Base-by-base conservation (phyloP, 2,113 vertebrate genomes). In the Oncorhynchus gorbuscha region DNA sequence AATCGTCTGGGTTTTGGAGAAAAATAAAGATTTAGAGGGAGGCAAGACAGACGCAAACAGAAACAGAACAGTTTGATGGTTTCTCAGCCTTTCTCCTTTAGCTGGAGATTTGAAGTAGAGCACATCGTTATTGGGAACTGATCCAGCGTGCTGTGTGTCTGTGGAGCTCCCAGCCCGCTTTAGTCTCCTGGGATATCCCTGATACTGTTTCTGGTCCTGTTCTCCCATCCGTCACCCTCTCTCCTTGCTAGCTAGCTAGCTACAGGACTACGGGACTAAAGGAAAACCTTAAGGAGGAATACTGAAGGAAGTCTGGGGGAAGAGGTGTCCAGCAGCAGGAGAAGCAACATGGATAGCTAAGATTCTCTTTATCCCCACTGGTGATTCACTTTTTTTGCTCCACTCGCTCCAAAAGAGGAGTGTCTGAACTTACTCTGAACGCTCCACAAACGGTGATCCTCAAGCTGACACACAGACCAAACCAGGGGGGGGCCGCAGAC, bases 71-170 rank as follows among this genome's bases (percentile, higher is more conserved):
- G 77, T 67, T 71, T 68, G 83, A 88, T 62, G 87, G 35, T 87
- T 87, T 86, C 84, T 83, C 78, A 76, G 76, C 73, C 32, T 76
- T 75, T 28, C 71, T 28, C 73, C 71, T 45, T 39, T 61, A 81
- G 77, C 89, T 85, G 86, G 81, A 55, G 51, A 87, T 76, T 86
- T 90, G 79, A 74, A 83, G 77, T 35, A 76, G 81, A 89, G 83
- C 83, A 83, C 77, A 85, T 85, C 83, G 79, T 80, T 87, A 83
- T 93, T 91, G 85, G 90, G 92, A 91, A 81, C 75, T 75, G 72
- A 58, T 89, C 88, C 92, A 89, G 85, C 24, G 81, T 83, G 69
- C 71, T 77, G 67, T 20, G 73, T 55, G 51, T 18, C 51, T 18
- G 51, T 55, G 51, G 51, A 55, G 12, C 51, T 55, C 51, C 51